Evolutionary conservation across 2,113 vertebrate genomes (phyloP).

Genomic region (Monarcha castaneiventris): DNA sequence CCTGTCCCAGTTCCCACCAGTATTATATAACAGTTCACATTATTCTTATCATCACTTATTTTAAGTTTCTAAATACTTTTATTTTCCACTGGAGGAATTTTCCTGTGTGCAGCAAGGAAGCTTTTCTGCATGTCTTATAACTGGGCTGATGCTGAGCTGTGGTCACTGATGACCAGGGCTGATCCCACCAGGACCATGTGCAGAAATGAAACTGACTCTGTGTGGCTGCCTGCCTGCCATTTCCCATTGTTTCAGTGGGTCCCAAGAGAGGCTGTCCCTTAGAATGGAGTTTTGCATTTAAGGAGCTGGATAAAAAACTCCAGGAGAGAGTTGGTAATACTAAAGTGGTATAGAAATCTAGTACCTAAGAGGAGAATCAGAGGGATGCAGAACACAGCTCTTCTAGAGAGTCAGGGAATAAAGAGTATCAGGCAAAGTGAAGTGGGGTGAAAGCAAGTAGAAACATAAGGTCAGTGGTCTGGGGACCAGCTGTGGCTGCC

Average conservation of each 20-base stretch:
- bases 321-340: neutral
- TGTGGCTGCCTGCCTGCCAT: neutral
- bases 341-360: neutral
- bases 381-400: neutral
- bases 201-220: neutral
- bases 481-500: neutral
- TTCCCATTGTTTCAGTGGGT: neutral
- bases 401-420: neutral
- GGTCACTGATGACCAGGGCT: neutral
- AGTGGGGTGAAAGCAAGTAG: neutral
- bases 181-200: neutral
- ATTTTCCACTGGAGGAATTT: neutral
- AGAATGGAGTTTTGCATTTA: neutral
- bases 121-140: neutral
- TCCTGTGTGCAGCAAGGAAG: neutral
- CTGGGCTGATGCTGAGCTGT: neutral
- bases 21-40: neutral
- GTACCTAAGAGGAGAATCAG: neutral
- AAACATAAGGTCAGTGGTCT: neutral
- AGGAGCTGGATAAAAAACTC: neutral
- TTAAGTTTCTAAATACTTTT: neutral
- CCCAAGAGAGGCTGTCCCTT: neutral
- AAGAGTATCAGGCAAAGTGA: neutral
- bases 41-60: neutral
- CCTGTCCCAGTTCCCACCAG: neutral